Conservation (phyloP, 2,888 invertebrate species). For the Chironomus tentans region DNA sequence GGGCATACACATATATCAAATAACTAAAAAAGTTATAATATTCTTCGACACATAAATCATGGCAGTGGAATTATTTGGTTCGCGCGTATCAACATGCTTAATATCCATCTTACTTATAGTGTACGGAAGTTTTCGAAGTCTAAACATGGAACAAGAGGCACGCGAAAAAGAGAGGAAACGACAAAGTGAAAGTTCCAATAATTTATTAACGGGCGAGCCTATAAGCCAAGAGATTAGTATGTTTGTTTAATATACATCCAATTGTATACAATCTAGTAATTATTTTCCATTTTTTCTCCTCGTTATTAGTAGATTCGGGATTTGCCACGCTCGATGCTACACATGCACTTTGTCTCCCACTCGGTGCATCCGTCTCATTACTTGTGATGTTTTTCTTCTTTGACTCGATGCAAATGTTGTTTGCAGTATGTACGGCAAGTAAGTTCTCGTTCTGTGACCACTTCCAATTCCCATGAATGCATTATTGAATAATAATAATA, state of each 20-base stretch:
- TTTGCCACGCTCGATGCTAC: constrained; percentile 93
- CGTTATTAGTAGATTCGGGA: constrained; percentile 42
- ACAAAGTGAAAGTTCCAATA: constrained; percentile 49
- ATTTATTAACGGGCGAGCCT: constrained; percentile 41
- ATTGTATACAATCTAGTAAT: neutral
- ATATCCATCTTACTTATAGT: constrained; percentile 96
- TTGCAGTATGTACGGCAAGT: constrained; percentile 96
- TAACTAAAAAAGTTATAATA: neutral
- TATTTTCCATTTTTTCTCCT: neutral
- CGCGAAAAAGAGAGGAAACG: constrained; percentile 69
- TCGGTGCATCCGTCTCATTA: constrained; percentile 90
- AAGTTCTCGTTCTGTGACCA: constrained; percentile 41
- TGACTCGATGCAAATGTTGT: constrained; percentile 95
- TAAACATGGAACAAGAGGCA: constrained; percentile 94
- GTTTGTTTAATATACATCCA: neutral
- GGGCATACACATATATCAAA: neutral
- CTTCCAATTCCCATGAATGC: neutral
- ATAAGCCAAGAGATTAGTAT: constrained; percentile 43
- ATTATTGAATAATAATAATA: neutral
- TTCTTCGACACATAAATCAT: neutral
- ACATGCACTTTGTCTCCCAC: constrained; percentile 92
- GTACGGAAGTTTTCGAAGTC: constrained; percentile 92
- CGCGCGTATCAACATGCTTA: constrained; percentile 90
- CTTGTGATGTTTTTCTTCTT: constrained; percentile 99
- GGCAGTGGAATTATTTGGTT: constrained; percentile 36